Base-by-base conservation (phyloP, 2,888 invertebrate genomes). In the Thelaira solivaga region DNA sequence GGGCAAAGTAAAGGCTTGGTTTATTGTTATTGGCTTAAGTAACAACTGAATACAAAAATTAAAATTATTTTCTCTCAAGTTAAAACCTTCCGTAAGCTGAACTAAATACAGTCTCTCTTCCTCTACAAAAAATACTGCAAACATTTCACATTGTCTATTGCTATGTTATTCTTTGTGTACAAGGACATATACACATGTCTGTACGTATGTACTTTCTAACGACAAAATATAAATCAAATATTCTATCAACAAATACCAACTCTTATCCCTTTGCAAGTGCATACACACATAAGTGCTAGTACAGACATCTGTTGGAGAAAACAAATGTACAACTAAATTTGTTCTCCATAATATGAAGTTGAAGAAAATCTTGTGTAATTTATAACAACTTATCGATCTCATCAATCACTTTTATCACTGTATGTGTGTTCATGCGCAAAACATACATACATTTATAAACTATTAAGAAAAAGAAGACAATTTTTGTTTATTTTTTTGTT, bases 341-440 rank as follows among this genome's bases (percentile, higher is more conserved):
- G 72, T 72, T 55, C 41, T 49, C n/a, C 24, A 45, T 74, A 61
- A 69, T 65, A 74, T 69, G 64, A 69, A 74, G 69, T 74, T 69
- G 47, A 74, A 74, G 74, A 74, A 78, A 78, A 78, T 78, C 78
- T 69, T 78, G 73, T 81, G 84, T 83, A 83, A 83, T 86, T 85
- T 86, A 84, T 83, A 85, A 83, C 80, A 85, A 87, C 84, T 85
- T 85, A 86, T 86, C 86, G 86, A 86, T 83, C 82, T 83, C 87
- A 86, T 86, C 87, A 86, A 86, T 86, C 86, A 87, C 81, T 80
- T 55, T 57, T 68, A 62, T 64, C 1, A 45, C 2, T 41, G 4
- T 41, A 18, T 51, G 13, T 18, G 57, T 16, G 18, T 29, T 10
- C 24, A n/a, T 43, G 10, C 20, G 8, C 1, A 36, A 10, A 16